Conservation (phyloP, 2,888 invertebrate species). For the Oasisia sp. region DNA sequence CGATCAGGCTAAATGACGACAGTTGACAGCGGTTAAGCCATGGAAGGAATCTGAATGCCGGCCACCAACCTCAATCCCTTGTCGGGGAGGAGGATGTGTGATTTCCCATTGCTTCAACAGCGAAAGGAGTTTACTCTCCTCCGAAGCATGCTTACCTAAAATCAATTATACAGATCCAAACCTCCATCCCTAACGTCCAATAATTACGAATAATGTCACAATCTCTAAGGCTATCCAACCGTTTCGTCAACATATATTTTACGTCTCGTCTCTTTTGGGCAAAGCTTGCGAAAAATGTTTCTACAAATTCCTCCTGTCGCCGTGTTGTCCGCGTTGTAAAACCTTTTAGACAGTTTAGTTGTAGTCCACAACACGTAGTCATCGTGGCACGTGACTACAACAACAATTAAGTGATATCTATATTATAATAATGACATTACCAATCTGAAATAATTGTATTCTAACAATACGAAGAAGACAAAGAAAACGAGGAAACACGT, state of each 20-base stretch:
- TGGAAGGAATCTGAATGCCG: slow-evolving; percentile 22
- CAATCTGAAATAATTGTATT: too few relatives aligned
- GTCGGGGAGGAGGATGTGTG: slow-evolving; percentile 18
- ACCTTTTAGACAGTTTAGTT: too few relatives aligned
- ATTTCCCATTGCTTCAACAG: background rate
- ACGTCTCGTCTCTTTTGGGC: background rate
- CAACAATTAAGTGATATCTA: too few relatives aligned
- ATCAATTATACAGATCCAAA: background rate
- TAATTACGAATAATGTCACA: background rate
- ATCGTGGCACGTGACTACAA: too few relatives aligned
- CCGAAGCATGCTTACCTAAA: slow-evolving; percentile 10
- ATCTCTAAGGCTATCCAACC: background rate
- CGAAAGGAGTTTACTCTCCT: slow-evolving; percentile 21
- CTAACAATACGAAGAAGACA: too few relatives aligned
- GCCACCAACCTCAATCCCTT: slow-evolving; percentile 18
- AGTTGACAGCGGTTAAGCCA: slow-evolving; percentile 20
- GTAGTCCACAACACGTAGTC: too few relatives aligned
- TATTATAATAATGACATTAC: too few relatives aligned
- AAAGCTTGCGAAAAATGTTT: background rate
- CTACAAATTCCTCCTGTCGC: too few relatives aligned
- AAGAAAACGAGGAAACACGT: too few relatives aligned
- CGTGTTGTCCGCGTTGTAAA: too few relatives aligned
- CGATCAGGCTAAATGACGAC: background rate
- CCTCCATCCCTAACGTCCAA: slow-evolving; percentile 14
- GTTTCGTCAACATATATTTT: background rate